phyloP scores from a whole-genome alignment of 2,888 invertebrate species.

The Ochlodes sylvanus region DNA sequence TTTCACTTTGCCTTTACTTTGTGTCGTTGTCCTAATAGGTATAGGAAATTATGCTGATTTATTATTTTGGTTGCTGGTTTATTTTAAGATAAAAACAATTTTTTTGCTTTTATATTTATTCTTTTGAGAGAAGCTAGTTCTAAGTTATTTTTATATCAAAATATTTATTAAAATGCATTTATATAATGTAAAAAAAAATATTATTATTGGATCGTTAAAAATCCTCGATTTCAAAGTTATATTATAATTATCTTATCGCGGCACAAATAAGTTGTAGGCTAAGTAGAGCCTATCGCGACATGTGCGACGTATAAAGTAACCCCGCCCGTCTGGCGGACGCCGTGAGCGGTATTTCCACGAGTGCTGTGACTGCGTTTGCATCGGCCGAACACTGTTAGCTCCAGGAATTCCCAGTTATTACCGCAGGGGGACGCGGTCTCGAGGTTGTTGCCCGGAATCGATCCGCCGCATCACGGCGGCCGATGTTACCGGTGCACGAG shows the following conservation, averaged over 20 bases:
- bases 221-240: no score
- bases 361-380: constrained; percentile 55
- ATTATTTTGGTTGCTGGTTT: background rate
- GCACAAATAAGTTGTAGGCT: background rate
- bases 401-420: constrained; percentile 81
- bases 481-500: constrained; percentile 71
- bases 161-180: no score
- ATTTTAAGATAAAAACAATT: background rate
- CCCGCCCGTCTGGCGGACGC: constrained; percentile 67
- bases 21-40: background rate
- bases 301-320: background rate
- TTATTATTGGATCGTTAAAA: no score
- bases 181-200: no score
- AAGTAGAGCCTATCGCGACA: background rate
- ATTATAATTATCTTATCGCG: background rate
- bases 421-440: constrained; percentile 69
- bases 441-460: constrained; percentile 82
- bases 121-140: no score
- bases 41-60: constrained; percentile 15
- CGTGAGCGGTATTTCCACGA: constrained; percentile 69
- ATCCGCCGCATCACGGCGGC: constrained; percentile 68
- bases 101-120: no score
- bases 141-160: no score
- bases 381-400: constrained; percentile 58
- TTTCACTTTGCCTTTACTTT: constrained; percentile 11